Evolutionary conservation across 1,140 invertebrate species (phyloP).

Genomic region (Vanessa atalanta): DNA sequence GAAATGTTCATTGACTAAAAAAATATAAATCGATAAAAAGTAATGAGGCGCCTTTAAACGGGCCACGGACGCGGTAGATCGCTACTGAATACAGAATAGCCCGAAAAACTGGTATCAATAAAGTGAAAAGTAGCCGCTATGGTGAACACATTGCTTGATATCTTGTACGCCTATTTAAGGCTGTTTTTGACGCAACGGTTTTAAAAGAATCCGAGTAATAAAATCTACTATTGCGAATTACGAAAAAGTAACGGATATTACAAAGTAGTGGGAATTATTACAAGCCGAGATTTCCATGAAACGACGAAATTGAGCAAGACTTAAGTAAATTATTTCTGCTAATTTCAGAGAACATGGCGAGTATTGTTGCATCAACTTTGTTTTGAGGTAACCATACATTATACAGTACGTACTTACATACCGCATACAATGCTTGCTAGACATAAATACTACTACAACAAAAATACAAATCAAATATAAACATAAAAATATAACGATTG

Average conservation of each 20-base stretch:
- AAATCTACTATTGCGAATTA: conserved; percentile 26
- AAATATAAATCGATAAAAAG: conserved; percentile 45
- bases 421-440: background rate
- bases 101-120: conserved; percentile 31
- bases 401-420: background rate
- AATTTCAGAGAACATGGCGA: conserved; percentile 66
- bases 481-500: background rate
- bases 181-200: conserved; percentile 1
- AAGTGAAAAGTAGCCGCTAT: conserved; percentile 22
- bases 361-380: conserved; percentile 47
- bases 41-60: conserved; percentile 50
- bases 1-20: conserved; percentile 42
- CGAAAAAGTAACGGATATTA: conserved; percentile 26
- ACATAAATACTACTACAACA: background rate
- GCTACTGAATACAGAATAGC: conserved; percentile 34
- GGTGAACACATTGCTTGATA: conserved; percentile 10
- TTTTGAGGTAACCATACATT: conserved; percentile 6
- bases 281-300: conserved; percentile 44
- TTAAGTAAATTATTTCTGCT: conserved; percentile 60
- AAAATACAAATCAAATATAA: too few relatives aligned
- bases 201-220: conserved; percentile 22
- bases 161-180: conserved; percentile 11
- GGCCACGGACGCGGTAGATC: conserved; percentile 33
- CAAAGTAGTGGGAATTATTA: conserved; percentile 29
- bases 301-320: conserved; percentile 51